Conservation (phyloP, 2,888 invertebrate genomes). For the Microctonus brassicae region DNA sequence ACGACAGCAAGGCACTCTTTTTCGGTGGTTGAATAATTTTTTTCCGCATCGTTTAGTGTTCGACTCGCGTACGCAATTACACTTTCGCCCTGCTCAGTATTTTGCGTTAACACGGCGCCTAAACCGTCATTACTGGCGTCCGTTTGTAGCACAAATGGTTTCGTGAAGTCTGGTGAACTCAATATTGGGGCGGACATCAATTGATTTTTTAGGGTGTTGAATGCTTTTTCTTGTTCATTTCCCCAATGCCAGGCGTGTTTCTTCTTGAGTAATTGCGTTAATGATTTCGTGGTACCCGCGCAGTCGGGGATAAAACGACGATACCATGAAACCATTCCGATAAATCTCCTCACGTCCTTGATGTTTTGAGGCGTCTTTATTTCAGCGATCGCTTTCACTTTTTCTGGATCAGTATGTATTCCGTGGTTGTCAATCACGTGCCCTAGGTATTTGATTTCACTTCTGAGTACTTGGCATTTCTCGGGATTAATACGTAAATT, state of each 20-base stretch:
- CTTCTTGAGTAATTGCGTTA: slow-evolving; percentile 26
- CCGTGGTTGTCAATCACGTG: slow-evolving; percentile 47
- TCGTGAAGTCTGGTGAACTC: slow-evolving; percentile 26
- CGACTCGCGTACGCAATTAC: slow-evolving; percentile 20
- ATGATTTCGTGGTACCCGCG: neutral
- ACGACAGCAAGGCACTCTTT: no score
- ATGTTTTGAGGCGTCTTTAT: no score
- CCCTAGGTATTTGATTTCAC: slow-evolving; percentile 48
- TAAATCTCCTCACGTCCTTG: no score
- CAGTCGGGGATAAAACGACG: slow-evolving; percentile 32
- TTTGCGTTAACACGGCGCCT: neutral
- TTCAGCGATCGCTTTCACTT: slow-evolving; percentile 54
- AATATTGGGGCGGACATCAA: neutral
- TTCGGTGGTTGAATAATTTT: slow-evolving; percentile 21
- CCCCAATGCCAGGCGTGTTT: slow-evolving; percentile 30
- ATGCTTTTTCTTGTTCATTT: slow-evolving; percentile 10
- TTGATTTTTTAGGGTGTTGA: slow-evolving; percentile 19
- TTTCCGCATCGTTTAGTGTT: slow-evolving; percentile 10
- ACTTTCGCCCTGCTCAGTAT: no score
- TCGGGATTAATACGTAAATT: slow-evolving; percentile 47
- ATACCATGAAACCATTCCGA: slow-evolving; percentile 51
- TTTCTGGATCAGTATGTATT: slow-evolving; percentile 40
- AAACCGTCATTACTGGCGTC: slow-evolving; percentile 37
- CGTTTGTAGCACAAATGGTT: slow-evolving; percentile 29
- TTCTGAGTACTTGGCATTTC: no score